Percentiles rank a stretch among this genome's conserved stretches.
phyloP scores from a whole-genome alignment of 2,888 invertebrate species.

The Embidobia sp. region DNA sequence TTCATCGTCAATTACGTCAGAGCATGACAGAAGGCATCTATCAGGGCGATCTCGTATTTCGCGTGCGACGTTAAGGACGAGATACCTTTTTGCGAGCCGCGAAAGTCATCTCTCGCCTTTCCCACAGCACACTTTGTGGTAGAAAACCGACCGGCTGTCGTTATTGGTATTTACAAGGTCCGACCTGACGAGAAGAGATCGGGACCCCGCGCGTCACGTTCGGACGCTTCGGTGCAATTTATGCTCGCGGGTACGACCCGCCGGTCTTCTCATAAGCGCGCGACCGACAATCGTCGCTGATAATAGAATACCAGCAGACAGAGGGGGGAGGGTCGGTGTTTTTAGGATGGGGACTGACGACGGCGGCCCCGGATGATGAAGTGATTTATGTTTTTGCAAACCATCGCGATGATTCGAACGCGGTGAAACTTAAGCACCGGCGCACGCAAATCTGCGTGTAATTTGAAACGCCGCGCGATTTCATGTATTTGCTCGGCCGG shows the following conservation, averaged over 20 bases:
- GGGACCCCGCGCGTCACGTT: conserved; percentile 60
- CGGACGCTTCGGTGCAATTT: conserved; percentile 59
- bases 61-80: too few relatives aligned
- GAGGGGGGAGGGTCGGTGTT: conserved; percentile 54
- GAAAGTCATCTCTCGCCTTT: conserved; percentile 65
- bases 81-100: conserved; percentile 54
- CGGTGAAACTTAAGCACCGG: neutral
- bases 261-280: conserved; percentile 35
- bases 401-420: neutral
- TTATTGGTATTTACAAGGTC: conserved; percentile 62
- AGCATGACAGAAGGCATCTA: conserved; percentile 42
- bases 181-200: conserved; percentile 59
- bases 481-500: too few relatives aligned
- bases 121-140: conserved; percentile 66
- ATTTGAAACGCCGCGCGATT: too few relatives aligned
- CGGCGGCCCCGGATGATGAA: neutral
- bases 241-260: conserved; percentile 46
- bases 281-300: conserved; percentile 63
- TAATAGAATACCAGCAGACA: conserved; percentile 68
- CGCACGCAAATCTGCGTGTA: too few relatives aligned
- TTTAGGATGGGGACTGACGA: conserved; percentile 14
- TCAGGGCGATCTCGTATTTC: conserved; percentile 38
- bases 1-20: conserved; percentile 44
- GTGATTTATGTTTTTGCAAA: conserved; percentile 6
- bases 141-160: conserved; percentile 60